Evolutionary conservation across 2,113 vertebrate genomes (phyloP).

Genomic region (Aspiorhynchus laticeps): DNA sequence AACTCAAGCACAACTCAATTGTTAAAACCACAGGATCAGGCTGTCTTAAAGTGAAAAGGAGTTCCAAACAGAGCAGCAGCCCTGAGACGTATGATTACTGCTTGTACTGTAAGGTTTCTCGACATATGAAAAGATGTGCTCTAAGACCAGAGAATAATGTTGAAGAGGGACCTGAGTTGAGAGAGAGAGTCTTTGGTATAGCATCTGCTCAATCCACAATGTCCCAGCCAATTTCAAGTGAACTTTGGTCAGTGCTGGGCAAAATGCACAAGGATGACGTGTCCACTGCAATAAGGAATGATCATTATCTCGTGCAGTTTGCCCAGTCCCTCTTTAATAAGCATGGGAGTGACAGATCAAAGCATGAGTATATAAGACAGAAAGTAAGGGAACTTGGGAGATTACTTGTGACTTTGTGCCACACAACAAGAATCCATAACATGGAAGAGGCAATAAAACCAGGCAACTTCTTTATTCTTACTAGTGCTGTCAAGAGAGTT

Average conservation of each 20-base stretch:
- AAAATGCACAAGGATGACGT: slow-evolving; percentile 48
- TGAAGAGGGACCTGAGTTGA: slow-evolving; percentile 26
- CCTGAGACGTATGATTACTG: slow-evolving; percentile 39
- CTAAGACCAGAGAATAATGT: slow-evolving; percentile 35
- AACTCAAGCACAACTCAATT: slow-evolving; percentile 36
- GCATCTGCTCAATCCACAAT: slow-evolving; percentile 42
- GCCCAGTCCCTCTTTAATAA: slow-evolving; percentile 40
- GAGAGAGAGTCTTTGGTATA: slow-evolving; percentile 20
- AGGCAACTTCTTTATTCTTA: slow-evolving; percentile 30
- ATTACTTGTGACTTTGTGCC: slow-evolving; percentile 41
- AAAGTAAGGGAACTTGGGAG: slow-evolving; percentile 45
- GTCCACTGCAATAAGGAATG: slow-evolving; percentile 43
- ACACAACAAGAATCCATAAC: slow-evolving; percentile 42
- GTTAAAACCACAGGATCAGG: slow-evolving; percentile 42
- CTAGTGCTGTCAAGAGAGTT: slow-evolving; percentile 44
- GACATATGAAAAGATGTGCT: slow-evolving; percentile 47
- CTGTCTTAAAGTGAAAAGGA: slow-evolving; percentile 49
- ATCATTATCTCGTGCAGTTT: slow-evolving; percentile 33
- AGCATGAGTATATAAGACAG: slow-evolving; percentile 47
- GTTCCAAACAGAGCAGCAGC: slow-evolving; percentile 41
- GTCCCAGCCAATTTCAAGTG: slow-evolving; percentile 48
- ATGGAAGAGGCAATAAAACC: slow-evolving; percentile 40
- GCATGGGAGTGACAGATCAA: slow-evolving; percentile 37
- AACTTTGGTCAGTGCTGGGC: slow-evolving; percentile 44
- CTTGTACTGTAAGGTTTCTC: slow-evolving; percentile 45